Evolutionary conservation across 64 coral and sea anemone genomes (phyloP).

Genomic region (Astreopora myriophthalma): DNA sequence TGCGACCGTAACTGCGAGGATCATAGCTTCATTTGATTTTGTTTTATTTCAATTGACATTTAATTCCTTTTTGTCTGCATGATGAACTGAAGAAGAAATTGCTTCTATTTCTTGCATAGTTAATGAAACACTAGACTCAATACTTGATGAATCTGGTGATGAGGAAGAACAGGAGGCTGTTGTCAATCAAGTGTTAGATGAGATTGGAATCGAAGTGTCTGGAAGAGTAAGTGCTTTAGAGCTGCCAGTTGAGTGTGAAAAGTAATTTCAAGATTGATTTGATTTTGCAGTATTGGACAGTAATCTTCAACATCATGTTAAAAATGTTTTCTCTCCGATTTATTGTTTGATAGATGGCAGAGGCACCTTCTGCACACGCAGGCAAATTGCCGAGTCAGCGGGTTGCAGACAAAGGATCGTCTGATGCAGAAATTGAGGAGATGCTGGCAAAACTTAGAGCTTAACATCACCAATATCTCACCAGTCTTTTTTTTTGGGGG

Average conservation of each 20-base stretch:
- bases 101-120: constrained; percentile 41
- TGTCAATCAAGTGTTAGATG: constrained; percentile 97
- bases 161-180: constrained; percentile 97
- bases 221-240: constrained; percentile 88
- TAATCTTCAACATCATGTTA: not conserved
- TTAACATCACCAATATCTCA: no score
- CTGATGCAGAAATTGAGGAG: constrained; percentile 86
- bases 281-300: not conserved
- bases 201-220: constrained; percentile 96
- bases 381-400: constrained; percentile 70
- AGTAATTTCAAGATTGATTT: no score
- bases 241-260: no score
- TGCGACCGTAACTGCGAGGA: no score
- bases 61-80: not conserved
- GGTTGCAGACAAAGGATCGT: constrained; percentile 40
- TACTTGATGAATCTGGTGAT: constrained; percentile 94
- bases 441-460: constrained; percentile 89
- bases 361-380: constrained; percentile 72
- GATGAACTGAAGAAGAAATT: not conserved
- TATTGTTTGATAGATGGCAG: constrained; percentile 64
- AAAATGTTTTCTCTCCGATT: not conserved
- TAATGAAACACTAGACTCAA: constrained; percentile 91
- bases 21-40: no score
- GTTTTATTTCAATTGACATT: no score
- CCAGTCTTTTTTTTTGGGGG: no score